phyloP scores from a whole-genome alignment of 2,797 vertebrate species.

The Molossus molossus region DNA sequence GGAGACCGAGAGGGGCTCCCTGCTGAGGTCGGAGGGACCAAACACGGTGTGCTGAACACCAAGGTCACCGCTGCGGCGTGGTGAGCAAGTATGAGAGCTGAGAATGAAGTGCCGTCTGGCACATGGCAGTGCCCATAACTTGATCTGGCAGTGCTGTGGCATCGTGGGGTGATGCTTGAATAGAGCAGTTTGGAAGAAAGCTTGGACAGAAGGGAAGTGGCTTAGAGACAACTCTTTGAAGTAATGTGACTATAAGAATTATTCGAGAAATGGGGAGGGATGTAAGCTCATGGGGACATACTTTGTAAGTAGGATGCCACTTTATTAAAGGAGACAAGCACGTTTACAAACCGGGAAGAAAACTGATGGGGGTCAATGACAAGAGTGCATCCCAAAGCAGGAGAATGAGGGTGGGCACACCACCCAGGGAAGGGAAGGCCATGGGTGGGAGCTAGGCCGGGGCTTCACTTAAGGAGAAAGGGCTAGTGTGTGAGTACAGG shows the following conservation, averaged over 20 bases:
- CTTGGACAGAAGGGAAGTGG: background rate
- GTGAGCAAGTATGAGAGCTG: background rate
- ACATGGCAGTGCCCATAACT: accelerated
- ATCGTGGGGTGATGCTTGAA: background rate
- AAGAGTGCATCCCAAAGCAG: background rate
- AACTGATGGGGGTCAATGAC: background rate
- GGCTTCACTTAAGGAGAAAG: background rate
- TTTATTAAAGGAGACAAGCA: background rate
- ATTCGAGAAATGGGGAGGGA: background rate
- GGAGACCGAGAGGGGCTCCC: background rate
- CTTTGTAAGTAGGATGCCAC: background rate
- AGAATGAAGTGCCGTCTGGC: background rate
- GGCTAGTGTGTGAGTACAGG: too few species aligned
- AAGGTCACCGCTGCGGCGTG: background rate
- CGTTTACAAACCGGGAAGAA: background rate
- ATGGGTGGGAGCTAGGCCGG: background rate
- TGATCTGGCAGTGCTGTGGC: background rate
- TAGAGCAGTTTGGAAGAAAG: background rate
- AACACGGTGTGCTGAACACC: background rate
- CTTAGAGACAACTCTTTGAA: background rate
- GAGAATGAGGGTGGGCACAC: background rate
- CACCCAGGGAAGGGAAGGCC: background rate
- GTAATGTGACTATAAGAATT: background rate
- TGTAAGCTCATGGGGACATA: background rate
- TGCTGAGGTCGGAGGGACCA: background rate